These are phyloP conservation scores for Steinernema feltiae DNA, from an alignment of 1,140 invertebrate species.

Conservation along the genomic window DNA sequence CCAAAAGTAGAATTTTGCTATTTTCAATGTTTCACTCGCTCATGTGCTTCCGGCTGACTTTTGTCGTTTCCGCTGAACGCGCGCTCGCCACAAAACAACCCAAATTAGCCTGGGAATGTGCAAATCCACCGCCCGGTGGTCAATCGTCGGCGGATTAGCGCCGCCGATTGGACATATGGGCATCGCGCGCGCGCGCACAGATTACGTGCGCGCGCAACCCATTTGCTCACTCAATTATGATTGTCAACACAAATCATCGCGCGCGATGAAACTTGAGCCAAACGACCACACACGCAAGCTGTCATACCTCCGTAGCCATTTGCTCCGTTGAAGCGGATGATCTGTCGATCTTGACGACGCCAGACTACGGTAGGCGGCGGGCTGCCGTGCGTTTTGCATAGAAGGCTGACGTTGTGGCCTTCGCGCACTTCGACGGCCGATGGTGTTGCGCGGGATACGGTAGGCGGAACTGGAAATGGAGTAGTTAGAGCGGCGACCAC, in stretches of 20 bases:
- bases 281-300: not conserved
- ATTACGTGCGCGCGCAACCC: slow-evolving; percentile 10
- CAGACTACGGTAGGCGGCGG: slow-evolving; percentile 79
- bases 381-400: slow-evolving; percentile 79
- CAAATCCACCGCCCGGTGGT: not conserved
- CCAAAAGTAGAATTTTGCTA: too few relatives aligned
- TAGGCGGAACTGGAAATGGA: slow-evolving; percentile 57
- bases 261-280: not conserved
- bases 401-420: slow-evolving; percentile 77
- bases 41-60: too few relatives aligned
- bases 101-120: too few relatives aligned
- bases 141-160: not conserved
- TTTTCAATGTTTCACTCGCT: too few relatives aligned
- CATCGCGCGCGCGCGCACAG: not conserved
- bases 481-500: too few relatives aligned
- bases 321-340: slow-evolving; percentile 65
- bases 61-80: too few relatives aligned
- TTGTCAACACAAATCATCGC: not conserved
- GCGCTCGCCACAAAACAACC: too few relatives aligned
- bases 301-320: slow-evolving; percentile 39
- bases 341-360: slow-evolving; percentile 77
- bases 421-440: slow-evolving; percentile 81
- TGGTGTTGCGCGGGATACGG: slow-evolving; percentile 69
- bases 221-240: slow-evolving; percentile 12
- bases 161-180: not conserved